Percentiles rank a stretch among this genome's conserved stretches.
phyloP scores from a whole-genome alignment of 2,797 vertebrate genomes.

The Anas bernieri region DNA sequence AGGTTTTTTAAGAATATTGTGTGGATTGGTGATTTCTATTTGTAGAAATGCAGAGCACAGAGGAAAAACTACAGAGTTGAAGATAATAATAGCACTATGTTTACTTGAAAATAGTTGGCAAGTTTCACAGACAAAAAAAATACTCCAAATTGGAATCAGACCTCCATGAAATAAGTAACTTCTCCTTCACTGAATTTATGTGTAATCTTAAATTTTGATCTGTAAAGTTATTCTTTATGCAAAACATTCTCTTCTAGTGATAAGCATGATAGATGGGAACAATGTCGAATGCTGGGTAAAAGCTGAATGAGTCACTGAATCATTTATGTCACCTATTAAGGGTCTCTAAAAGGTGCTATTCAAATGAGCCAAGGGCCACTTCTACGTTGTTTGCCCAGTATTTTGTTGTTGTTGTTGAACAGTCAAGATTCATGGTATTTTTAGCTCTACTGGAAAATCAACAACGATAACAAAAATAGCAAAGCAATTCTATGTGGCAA shows the following conservation, averaged over 20 bases:
- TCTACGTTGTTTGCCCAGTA: background rate
- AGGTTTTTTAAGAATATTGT: background rate
- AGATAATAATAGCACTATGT: background rate
- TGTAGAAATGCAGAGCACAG: background rate
- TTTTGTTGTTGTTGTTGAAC: background rate
- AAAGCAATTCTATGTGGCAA: background rate
- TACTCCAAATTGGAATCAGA: background rate
- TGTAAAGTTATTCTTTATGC: background rate
- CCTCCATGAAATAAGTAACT: background rate
- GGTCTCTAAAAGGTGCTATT: background rate
- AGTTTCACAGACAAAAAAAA: background rate
- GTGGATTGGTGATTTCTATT: background rate
- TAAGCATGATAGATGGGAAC: background rate
- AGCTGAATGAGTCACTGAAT: background rate
- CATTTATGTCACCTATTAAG: background rate
- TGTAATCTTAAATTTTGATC: background rate
- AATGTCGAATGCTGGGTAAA: background rate
- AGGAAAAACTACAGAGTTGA: background rate
- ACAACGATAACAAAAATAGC: background rate
- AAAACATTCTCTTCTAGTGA: background rate
- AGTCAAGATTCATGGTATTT: background rate
- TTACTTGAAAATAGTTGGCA: background rate
- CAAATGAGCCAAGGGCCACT: background rate
- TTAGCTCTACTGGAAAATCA: background rate
- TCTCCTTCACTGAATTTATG: background rate